phyloP scores from a whole-genome alignment of 1,140 invertebrate genomes.

The Lucilia cuprina region DNA sequence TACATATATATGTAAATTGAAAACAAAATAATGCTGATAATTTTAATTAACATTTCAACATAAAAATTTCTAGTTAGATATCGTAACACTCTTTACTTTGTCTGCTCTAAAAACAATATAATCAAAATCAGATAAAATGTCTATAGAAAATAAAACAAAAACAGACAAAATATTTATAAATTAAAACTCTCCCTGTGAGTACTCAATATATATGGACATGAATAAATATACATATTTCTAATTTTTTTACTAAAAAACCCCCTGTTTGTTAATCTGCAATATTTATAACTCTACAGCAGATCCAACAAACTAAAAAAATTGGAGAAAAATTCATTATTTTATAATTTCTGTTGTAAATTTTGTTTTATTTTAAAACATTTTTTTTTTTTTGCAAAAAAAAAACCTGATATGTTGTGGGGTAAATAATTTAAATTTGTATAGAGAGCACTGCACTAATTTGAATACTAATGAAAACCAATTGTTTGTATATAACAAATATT shows the following conservation, averaged over 20 bases:
- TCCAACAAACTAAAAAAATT: not conserved
- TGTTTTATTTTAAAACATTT: not conserved
- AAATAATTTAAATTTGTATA: not conserved
- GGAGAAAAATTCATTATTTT: not conserved
- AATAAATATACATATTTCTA: too few relatives aligned
- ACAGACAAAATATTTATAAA: not conserved
- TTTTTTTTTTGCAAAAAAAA: not conserved
- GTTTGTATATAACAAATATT: conserved; percentile 14
- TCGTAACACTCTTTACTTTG: too few relatives aligned
- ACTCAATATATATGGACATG: too few relatives aligned
- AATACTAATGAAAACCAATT: conserved; percentile 8
- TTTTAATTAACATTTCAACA: conserved; percentile 27
- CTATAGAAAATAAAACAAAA: not conserved
- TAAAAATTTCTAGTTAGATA: not conserved
- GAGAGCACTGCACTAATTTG: not conserved
- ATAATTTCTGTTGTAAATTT: not conserved
- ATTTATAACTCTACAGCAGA: not conserved
- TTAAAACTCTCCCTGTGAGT: not conserved
- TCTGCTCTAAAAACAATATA: not conserved
- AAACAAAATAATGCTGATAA: conserved; percentile 12
- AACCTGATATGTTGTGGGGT: not conserved
- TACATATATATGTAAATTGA: not conserved
- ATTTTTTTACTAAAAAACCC: too few relatives aligned
- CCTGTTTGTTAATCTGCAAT: not conserved
- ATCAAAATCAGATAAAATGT: not conserved